Conservation (phyloP, 2,888 invertebrate species). For the Lomographa bimaculata region DNA sequence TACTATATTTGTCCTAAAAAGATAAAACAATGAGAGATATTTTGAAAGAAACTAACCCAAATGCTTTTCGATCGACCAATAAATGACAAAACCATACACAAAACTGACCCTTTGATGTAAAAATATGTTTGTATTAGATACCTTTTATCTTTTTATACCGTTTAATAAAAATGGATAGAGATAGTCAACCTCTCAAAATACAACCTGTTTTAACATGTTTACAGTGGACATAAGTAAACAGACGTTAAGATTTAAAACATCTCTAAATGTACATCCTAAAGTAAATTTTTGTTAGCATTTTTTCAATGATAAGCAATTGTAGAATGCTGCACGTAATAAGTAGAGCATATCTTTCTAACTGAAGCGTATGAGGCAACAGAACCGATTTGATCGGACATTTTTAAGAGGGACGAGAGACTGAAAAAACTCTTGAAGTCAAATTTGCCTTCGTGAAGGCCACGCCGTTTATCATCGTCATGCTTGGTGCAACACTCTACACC, state of each 20-base stretch:
- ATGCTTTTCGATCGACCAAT: slow-evolving; percentile 44
- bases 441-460: too few species aligned
- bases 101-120: slow-evolving; percentile 8
- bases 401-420: too few species aligned
- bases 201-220: slow-evolving; percentile 40
- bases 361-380: too few species aligned
- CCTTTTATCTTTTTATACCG: slow-evolving; percentile 17
- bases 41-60: slow-evolving; percentile 33
- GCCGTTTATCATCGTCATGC: too few species aligned
- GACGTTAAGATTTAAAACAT: slow-evolving; percentile 2
- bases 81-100: slow-evolving; percentile 41
- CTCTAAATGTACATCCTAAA: too few species aligned
- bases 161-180: slow-evolving; percentile 36
- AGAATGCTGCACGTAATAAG: too few species aligned
- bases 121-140: slow-evolving; percentile 13
- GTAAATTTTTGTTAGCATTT: too few species aligned
- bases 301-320: too few species aligned
- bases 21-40: slow-evolving; percentile 33
- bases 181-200: slow-evolving; percentile 32
- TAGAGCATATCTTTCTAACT: too few species aligned
- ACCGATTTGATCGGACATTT: too few species aligned
- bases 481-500: too few species aligned
- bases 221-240: background rate
- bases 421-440: too few species aligned
- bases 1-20: slow-evolving; percentile 7